Conservation (phyloP, 2,797 vertebrate species). For the Lepilemur ruficaudatus region DNA sequence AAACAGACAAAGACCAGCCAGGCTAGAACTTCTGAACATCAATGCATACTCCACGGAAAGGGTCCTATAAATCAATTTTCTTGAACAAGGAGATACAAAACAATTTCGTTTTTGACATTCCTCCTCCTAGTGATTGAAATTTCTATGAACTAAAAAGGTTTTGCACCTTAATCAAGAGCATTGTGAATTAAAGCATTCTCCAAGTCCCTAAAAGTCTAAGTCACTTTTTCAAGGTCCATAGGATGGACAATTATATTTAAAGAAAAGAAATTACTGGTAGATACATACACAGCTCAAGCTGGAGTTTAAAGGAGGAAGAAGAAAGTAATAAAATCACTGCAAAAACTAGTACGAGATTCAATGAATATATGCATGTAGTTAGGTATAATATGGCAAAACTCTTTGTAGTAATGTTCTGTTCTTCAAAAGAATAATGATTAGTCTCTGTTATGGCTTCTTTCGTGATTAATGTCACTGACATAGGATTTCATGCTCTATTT, state of each 20-base stretch:
- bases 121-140: constrained; percentile 37
- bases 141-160: constrained; percentile 39
- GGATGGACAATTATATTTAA: background rate
- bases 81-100: constrained; percentile 25
- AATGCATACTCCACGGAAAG: background rate
- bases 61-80: constrained; percentile 19
- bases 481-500: background rate
- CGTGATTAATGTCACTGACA: background rate
- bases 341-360: background rate
- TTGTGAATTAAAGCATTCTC: background rate
- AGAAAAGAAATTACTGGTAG: background rate
- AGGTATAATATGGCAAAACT: background rate
- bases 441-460: background rate
- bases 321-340: background rate
- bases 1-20: background rate
- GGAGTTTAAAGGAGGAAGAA: background rate
- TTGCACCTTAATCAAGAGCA: constrained; percentile 13
- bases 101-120: constrained; percentile 37
- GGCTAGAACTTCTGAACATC: background rate
- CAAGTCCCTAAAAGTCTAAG: constrained; percentile 30
- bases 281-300: background rate
- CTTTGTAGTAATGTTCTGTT: background rate
- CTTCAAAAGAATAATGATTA: background rate
- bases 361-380: background rate
- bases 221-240: constrained; percentile 7